Evolutionary conservation across 2,113 vertebrate species (phyloP), one percentile per base, ranked within the genome.

Genomic region (Merops nubicus): DNA sequence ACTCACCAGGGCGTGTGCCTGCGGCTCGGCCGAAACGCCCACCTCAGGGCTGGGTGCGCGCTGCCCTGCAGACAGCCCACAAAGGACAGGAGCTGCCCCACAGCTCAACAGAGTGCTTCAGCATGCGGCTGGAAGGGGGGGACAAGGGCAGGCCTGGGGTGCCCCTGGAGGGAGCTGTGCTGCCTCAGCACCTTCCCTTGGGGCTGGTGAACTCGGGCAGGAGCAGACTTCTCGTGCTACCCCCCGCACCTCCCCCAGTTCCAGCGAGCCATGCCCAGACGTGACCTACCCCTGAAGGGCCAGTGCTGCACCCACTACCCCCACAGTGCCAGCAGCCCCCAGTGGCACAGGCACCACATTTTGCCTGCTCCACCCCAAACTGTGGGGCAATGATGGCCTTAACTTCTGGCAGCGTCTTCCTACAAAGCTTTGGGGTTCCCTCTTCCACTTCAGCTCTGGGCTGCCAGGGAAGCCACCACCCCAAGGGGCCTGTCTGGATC

Each of bases 361-460:
- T n/a, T 29, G 22, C 54, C 59, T 36, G 38, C 45, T 29, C 11
- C 40, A 18, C 36, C 5, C 1, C 0, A 11, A 6, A 36, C 20
- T 16, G 31, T 0, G 0, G 4, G 26, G 12, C 67, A 72, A 2
- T 0, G 2, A 53, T 0, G 6, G 36, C 22, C n/a, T 0, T 0
- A 54, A n/a, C 53, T 34, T 72, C 0, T 0, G 59, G 29, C 33
- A 48, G 12, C 1, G 77, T 21, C 38, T 42, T 68, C 31, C 62
- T 47, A 51, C 34, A 68, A 43, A 87, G 21, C 17, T 42, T 7
- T 13, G 36, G 11, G 16, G 15, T 15, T 91, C 31, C 54, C 19
- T 65, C 21, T 72, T 34, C 42, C 65, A 36, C 21, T 62, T 34
- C 5, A 79, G n/a, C 47, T 72, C 75, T 26, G 15, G 31, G 33